phyloP scores from a whole-genome alignment of 2,113 vertebrate genomes.

The Notothenia coriiceps region DNA sequence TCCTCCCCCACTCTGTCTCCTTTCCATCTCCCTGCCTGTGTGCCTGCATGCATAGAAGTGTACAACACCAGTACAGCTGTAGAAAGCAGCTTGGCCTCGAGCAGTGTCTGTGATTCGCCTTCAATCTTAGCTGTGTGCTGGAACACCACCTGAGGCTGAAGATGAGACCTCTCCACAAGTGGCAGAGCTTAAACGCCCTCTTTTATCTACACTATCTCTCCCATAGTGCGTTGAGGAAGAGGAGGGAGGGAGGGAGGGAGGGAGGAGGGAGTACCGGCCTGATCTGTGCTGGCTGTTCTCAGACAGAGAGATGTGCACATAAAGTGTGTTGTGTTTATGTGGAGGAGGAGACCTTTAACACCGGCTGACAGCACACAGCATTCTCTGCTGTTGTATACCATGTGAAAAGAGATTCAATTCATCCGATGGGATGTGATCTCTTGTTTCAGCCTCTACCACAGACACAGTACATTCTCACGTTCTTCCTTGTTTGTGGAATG shows the following conservation, averaged over 20 bases:
- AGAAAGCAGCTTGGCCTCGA: conserved; percentile 66
- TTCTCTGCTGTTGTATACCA: conserved; percentile 17
- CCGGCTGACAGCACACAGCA: conserved; percentile 17
- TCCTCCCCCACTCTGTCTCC: conserved; percentile 24
- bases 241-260: conserved; percentile 40
- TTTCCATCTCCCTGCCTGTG: conserved; percentile 29
- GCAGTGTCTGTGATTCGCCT: conserved; percentile 74
- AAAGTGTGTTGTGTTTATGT: conserved; percentile 35
- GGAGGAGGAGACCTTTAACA: conserved; percentile 56
- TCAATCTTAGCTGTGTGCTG: conserved; percentile 59
- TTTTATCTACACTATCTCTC: conserved; percentile 71
- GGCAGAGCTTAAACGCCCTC: conserved; percentile 64
- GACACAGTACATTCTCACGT: conserved; percentile 16
- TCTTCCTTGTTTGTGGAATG: conserved; percentile 21
- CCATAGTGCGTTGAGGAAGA: conserved; percentile 14
- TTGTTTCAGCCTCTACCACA: conserved; percentile 6
- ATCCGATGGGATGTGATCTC: conserved; percentile 14
- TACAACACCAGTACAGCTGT: conserved; percentile 56
- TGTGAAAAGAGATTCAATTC: conserved; percentile 31
- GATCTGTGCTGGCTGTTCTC: conserved; percentile 47
- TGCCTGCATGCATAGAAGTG: conserved; percentile 46
- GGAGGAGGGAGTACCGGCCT: conserved; percentile 37
- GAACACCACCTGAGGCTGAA: conserved; percentile 73
- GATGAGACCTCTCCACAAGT: conserved; percentile 69
- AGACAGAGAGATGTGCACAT: conserved; percentile 44